Evolutionary conservation across 2,113 vertebrate species (phyloP).

Genomic region (Isichthys henryi): DNA sequence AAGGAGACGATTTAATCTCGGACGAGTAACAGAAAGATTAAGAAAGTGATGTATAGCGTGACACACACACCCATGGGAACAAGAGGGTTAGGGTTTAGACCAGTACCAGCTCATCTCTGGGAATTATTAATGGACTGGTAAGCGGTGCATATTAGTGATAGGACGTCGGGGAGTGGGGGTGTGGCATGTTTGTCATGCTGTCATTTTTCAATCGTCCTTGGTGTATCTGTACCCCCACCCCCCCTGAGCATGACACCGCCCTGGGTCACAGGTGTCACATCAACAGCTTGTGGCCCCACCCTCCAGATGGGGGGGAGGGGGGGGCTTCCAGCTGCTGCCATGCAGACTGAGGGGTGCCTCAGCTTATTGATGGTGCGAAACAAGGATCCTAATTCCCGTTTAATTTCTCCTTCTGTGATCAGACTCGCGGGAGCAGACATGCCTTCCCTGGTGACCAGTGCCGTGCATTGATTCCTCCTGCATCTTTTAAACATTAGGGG

Average conservation of each 20-base stretch:
- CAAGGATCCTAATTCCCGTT: background rate
- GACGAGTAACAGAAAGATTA: background rate
- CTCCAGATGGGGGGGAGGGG: background rate
- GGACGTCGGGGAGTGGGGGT: constrained; percentile 32
- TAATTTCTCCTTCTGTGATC: background rate
- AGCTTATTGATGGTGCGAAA: background rate
- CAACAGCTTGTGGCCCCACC: background rate
- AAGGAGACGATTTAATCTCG: background rate
- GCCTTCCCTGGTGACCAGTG: background rate
- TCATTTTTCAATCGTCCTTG: background rate
- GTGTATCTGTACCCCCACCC: background rate
- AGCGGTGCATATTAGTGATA: constrained; percentile 31
- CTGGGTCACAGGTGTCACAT: background rate
- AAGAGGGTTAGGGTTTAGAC: background rate
- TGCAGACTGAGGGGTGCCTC: background rate
- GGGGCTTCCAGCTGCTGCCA: background rate
- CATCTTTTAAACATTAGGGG: constrained; percentile 6
- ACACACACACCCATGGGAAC: background rate
- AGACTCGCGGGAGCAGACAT: background rate
- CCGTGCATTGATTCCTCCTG: background rate
- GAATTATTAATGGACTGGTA: background rate
- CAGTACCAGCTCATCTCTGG: background rate
- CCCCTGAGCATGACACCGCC: constrained; percentile 24
- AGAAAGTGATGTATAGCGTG: background rate
- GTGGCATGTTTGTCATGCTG: background rate